These are phyloP conservation scores for Propsilocerus akamusi DNA, from an alignment of 1,140 invertebrate species.

Conservation along the genomic window DNA sequence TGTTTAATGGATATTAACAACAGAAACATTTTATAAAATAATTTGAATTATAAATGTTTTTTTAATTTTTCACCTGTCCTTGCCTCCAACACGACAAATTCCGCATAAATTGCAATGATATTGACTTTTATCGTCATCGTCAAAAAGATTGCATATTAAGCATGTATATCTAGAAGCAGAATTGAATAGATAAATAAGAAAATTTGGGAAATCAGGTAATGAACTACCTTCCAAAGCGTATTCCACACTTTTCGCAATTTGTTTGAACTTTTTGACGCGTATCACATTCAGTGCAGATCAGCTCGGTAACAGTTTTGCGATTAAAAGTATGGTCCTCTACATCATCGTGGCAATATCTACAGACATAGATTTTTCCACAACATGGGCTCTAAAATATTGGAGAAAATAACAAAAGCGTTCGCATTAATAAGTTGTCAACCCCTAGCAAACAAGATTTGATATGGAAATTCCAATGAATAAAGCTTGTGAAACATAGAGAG, in stretches of 20 bases:
- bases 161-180: constrained; percentile 79
- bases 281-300: constrained; percentile 64
- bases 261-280: constrained; percentile 62
- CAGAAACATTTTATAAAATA: too few relatives aligned
- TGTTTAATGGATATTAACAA: too few relatives aligned
- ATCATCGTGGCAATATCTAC: constrained; percentile 77
- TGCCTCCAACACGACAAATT: constrained; percentile 69
- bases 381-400: constrained; percentile 54
- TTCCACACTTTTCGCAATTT: constrained; percentile 51
- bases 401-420: constrained; percentile 6
- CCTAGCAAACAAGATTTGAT: constrained; percentile 8
- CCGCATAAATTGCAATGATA: constrained; percentile 80
- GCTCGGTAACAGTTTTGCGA: constrained; percentile 57
- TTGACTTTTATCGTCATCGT: constrained; percentile 72
- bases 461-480: constrained; percentile 11
- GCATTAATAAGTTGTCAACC: constrained; percentile 4
- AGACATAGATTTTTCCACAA: constrained; percentile 72
- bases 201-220: constrained; percentile 19
- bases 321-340: constrained; percentile 65
- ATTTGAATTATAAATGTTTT: too few relatives aligned
- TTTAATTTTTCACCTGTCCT: too few relatives aligned
- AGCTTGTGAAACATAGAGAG: constrained; percentile 1
- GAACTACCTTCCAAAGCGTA: constrained; percentile 62
- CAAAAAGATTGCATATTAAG: constrained; percentile 70
- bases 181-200: too few relatives aligned